Evolutionary conservation across 2,888 invertebrate species (phyloP).

Genomic region (Desoria tigrina): DNA sequence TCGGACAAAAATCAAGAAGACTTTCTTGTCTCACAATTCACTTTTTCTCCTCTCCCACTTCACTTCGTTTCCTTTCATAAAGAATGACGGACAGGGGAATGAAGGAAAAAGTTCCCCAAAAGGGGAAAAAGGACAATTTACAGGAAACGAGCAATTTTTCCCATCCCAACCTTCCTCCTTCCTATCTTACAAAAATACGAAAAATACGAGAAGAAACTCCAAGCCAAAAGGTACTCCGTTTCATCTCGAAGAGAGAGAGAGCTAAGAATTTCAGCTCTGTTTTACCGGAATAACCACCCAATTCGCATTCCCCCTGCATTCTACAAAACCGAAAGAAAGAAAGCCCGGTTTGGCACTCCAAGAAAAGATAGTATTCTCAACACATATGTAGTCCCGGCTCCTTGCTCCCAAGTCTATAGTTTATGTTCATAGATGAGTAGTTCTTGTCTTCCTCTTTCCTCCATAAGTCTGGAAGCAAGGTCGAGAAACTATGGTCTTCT

Average conservation of each 20-base stretch:
- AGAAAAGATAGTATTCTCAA: constrained; percentile 16
- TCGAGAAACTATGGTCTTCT: constrained; percentile 6
- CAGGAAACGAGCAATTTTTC: constrained; percentile 48
- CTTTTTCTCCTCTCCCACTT: background rate
- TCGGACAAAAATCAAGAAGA: constrained; percentile 2
- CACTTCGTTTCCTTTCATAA: constrained; percentile 9
- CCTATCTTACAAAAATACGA: constrained; percentile 16
- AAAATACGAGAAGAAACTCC: background rate
- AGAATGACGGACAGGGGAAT: constrained; percentile 20
- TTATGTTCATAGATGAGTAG: no score
- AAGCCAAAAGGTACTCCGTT: constrained; percentile 19
- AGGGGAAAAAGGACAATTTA: constrained; percentile 44
- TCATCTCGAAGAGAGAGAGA: constrained; percentile 31
- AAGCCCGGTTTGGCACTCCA: constrained; percentile 24
- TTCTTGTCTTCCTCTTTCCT: constrained; percentile 3
- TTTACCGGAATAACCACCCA: constrained; percentile 41
- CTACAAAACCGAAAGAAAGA: constrained; percentile 1
- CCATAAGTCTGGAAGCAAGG: constrained; percentile 8
- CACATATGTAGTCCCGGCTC: constrained; percentile 7
- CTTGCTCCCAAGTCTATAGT: no score
- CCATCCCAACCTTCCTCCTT: constrained; percentile 32
- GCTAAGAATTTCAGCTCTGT: constrained; percentile 30
- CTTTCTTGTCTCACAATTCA: background rate
- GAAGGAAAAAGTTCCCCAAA: constrained; percentile 25
- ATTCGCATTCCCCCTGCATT: constrained; percentile 34